These are phyloP conservation scores for Probosciger aterrimus DNA, from an alignment of 2,113 vertebrate species.

Conservation along the genomic window DNA sequence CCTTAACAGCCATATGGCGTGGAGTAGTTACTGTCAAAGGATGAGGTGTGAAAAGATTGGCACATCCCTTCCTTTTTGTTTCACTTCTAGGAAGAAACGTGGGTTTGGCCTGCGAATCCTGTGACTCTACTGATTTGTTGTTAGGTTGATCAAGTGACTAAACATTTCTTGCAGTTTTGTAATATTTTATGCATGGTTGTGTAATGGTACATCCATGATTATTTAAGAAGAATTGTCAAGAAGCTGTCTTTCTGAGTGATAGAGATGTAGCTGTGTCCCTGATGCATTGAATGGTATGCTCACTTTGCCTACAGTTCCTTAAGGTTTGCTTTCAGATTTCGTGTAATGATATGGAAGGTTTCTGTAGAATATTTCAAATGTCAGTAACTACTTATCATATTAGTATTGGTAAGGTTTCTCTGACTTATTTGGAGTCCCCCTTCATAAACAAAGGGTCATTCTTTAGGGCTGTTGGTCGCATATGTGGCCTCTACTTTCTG, in stretches of 20 bases:
- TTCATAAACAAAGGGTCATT: neutral
- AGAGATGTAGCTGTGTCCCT: neutral
- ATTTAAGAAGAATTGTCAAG: neutral
- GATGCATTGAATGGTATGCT: neutral
- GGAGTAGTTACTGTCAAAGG: constrained; percentile 9
- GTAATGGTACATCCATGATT: neutral
- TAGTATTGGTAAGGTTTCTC: neutral
- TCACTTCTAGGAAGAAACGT: neutral
- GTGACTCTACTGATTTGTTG: neutral
- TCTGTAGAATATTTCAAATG: neutral
- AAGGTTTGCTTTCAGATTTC: neutral
- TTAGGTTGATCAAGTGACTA: neutral
- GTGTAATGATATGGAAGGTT: neutral
- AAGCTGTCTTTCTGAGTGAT: neutral
- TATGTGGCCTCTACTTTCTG: neutral
- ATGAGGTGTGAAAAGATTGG: neutral
- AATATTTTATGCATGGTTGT: neutral
- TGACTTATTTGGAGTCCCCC: neutral
- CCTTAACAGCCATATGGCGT: neutral
- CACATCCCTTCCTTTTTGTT: neutral
- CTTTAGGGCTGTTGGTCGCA: neutral
- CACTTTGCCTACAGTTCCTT: neutral
- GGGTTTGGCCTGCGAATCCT: neutral
- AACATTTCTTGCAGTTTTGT: neutral
- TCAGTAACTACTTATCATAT: neutral